phyloP scores from a whole-genome alignment of 2,888 invertebrate genomes.

The Unio pictorum region DNA sequence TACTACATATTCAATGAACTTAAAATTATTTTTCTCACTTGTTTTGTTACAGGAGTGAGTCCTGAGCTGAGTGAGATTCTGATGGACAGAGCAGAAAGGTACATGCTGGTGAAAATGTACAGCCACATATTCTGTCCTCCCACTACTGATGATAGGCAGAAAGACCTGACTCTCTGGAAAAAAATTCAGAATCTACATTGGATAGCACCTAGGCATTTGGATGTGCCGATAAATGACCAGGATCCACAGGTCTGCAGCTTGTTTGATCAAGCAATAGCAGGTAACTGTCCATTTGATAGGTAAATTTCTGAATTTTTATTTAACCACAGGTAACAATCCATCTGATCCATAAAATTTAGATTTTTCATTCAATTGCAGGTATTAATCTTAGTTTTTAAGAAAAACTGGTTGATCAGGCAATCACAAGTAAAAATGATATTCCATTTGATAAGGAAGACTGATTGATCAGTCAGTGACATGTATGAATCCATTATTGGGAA shows the following conservation, averaged over 20 bases:
- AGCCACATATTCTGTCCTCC: constrained; percentile 89
- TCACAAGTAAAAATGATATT: too few species aligned
- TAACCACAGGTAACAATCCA: too few species aligned
- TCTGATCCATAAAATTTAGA: too few species aligned
- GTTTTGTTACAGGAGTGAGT: constrained; percentile 75
- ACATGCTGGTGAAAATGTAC: constrained; percentile 92
- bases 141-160: constrained; percentile 88
- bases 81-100: constrained; percentile 92
- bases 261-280: constrained; percentile 93
- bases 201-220: constrained; percentile 95
- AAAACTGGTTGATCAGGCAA: too few species aligned
- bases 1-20: neutral
- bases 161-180: constrained; percentile 89
- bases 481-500: too few species aligned
- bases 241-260: constrained; percentile 87
- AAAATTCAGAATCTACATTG: constrained; percentile 95
- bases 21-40: neutral
- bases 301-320: neutral
- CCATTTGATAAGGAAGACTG: too few species aligned
- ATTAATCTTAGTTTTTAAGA: too few species aligned
- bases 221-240: constrained; percentile 91
- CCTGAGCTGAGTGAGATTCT: constrained; percentile 85
- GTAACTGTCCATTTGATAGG: constrained; percentile 72
- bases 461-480: too few species aligned
- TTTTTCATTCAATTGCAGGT: too few species aligned